Percentiles rank a stretch among this genome's conserved stretches.
Evolutionary conservation across 2,888 invertebrate species (phyloP).

Genomic region (Eupithecia dodoneata): DNA sequence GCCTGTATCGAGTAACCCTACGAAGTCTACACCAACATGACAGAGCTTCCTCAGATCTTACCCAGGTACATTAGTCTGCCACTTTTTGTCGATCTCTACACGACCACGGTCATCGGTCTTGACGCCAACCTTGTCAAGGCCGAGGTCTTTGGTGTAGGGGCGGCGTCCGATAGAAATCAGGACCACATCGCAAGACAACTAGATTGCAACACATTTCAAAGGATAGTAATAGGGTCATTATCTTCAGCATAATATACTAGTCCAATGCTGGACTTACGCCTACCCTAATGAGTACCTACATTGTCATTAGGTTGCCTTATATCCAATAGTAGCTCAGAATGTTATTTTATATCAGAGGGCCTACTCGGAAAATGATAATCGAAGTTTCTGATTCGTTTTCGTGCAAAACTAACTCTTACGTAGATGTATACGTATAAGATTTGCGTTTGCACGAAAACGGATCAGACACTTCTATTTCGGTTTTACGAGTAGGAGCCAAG

Average conservation of each 20-base stretch:
- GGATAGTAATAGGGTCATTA: neutral
- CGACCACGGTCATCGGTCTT: slow-evolving; percentile 96
- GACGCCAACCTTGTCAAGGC: slow-evolving; percentile 96
- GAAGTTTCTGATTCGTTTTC: no score
- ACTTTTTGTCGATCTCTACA: slow-evolving; percentile 97
- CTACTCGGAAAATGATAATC: no score
- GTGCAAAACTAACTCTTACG: no score
- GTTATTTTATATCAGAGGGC: neutral
- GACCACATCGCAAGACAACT: slow-evolving; percentile 95
- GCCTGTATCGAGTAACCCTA: neutral
- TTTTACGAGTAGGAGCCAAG: no score
- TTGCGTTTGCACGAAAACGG: no score
- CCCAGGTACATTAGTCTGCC: slow-evolving; percentile 95
- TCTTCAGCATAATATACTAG: neutral
- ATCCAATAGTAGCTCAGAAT: neutral
- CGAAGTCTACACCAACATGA: neutral
- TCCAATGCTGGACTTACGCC: neutral
- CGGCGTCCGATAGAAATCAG: slow-evolving; percentile 97
- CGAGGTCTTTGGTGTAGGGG: slow-evolving; percentile 96
- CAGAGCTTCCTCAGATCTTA: slow-evolving; percentile 7
- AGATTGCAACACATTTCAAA: slow-evolving; percentile 46
- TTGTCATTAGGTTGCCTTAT: neutral
- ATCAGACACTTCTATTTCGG: no score
- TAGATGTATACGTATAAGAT: no score
- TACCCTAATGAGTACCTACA: neutral